Evolutionary conservation across 1,140 invertebrate genomes (phyloP).

Genomic region (Drosophila guanche): DNA sequence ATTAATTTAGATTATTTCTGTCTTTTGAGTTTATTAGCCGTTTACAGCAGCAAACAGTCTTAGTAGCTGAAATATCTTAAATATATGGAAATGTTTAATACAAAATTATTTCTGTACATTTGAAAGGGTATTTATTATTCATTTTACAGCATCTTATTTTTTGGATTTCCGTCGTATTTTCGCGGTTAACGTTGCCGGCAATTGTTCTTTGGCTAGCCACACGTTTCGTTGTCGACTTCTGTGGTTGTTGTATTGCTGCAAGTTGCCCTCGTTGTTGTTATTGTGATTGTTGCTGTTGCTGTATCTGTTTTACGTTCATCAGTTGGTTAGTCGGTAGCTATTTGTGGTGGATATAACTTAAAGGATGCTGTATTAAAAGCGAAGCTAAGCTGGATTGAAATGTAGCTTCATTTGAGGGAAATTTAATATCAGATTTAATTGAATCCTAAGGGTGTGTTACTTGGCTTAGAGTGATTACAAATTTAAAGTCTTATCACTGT

Average conservation of each 20-base stretch:
- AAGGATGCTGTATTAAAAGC: conserved; percentile 41
- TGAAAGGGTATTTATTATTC: conserved; percentile 20
- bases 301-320: conserved; percentile 40
- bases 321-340: conserved; percentile 56
- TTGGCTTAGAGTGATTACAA: no score
- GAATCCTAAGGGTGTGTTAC: background rate
- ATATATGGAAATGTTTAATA: no score
- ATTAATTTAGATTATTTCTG: no score
- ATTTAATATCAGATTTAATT: background rate
- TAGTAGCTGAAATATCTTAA: no score
- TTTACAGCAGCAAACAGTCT: no score
- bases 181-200: conserved; percentile 76
- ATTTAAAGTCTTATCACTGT: no score
- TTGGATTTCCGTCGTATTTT: conserved; percentile 20
- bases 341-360: conserved; percentile 56
- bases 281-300: conserved; percentile 28
- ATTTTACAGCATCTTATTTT: conserved; percentile 1
- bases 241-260: conserved; percentile 18
- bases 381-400: no score
- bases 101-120: no score
- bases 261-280: conserved; percentile 38
- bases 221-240: conserved; percentile 44
- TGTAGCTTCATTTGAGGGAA: no score
- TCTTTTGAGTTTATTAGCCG: no score
- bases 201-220: conserved; percentile 56